These are phyloP conservation scores for Dicerorhinus sumatrensis DNA, from an alignment of 2,113 vertebrate genomes.

Conservation along the genomic window DNA sequence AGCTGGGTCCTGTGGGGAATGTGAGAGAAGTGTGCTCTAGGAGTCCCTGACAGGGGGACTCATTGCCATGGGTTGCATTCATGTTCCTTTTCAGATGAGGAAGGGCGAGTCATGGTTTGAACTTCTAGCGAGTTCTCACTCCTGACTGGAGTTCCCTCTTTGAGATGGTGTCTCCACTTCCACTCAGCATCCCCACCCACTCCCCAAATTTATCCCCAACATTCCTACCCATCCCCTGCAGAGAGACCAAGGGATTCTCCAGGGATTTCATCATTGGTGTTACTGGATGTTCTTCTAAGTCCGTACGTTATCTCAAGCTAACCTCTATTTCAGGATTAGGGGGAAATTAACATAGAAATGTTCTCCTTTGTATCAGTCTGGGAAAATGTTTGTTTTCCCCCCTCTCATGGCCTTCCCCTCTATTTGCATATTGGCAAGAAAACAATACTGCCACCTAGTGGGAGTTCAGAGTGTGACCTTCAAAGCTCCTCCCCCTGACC, in stretches of 20 bases:
- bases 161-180: not conserved
- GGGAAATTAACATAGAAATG: not conserved
- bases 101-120: constrained; percentile 14
- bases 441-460: constrained; percentile 89
- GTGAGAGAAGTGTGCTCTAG: not conserved
- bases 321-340: not conserved
- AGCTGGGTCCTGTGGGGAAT: not conserved
- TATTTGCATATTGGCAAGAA: constrained; percentile 75
- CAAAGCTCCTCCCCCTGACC: constrained; percentile 61
- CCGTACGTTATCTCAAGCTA: not conserved
- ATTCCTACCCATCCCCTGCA: not conserved
- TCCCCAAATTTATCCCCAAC: not conserved
- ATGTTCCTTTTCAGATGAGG: not conserved
- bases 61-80: not conserved
- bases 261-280: not conserved
- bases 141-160: not conserved
- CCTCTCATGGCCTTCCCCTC: not conserved
- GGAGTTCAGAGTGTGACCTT: constrained; percentile 79
- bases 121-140: constrained; percentile 11
- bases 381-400: not conserved
- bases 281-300: not conserved
- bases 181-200: accelerated
- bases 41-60: not conserved
- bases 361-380: not conserved
- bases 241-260: not conserved